phyloP scores from a whole-genome alignment of 2,113 vertebrate species.

The Pelvicachromis taeniatus region DNA sequence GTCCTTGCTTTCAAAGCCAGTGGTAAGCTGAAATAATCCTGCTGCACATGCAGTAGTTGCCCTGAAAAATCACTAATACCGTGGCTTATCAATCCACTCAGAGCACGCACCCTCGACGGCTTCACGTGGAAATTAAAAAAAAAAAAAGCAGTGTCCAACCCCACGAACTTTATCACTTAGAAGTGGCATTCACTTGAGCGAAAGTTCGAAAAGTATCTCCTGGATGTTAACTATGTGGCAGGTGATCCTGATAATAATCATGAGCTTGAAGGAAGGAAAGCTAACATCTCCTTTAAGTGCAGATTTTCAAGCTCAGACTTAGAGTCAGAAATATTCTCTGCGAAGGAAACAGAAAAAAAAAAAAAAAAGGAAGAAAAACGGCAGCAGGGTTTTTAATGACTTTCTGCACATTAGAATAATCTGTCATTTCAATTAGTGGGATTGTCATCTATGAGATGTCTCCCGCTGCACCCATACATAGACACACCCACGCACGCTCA shows the following conservation, averaged over 20 bases:
- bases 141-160: constrained; percentile 1
- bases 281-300: constrained; percentile 66
- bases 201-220: constrained; percentile 50
- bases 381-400: constrained; percentile 74
- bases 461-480: constrained; percentile 59
- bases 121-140: not conserved
- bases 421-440: constrained; percentile 79
- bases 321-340: constrained; percentile 65
- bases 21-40: constrained; percentile 32
- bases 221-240: constrained; percentile 55
- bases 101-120: not conserved
- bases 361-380: constrained; percentile 61
- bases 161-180: not conserved
- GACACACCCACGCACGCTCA: constrained; percentile 38
- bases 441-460: constrained; percentile 75
- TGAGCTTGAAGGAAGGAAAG: constrained; percentile 67
- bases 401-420: constrained; percentile 81
- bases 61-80: constrained; percentile 6
- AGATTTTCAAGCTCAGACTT: constrained; percentile 58
- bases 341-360: constrained; percentile 45
- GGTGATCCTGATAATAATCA: constrained; percentile 65
- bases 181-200: not conserved
- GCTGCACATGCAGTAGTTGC: constrained; percentile 14
- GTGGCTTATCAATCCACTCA: constrained; percentile 3
- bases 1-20: constrained; percentile 17